phyloP scores from a whole-genome alignment of 1,140 invertebrate species.

The Drosophila busckii region DNA sequence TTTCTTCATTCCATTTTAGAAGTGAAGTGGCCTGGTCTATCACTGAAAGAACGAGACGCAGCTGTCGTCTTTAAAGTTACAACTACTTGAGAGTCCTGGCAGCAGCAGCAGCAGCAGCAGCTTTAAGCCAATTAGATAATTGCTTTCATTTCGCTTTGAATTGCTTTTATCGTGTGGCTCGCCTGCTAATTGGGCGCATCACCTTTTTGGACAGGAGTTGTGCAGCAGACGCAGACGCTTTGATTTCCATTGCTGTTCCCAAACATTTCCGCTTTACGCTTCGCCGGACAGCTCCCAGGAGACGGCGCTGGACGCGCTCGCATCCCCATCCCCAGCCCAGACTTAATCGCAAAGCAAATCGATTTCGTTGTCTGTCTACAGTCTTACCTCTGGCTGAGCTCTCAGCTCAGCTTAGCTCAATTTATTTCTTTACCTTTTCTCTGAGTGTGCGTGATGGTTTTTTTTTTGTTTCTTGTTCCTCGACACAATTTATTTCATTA shows the following conservation, averaged over 20 bases:
- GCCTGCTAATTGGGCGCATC: slow-evolving; percentile 42
- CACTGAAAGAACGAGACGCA: slow-evolving; percentile 17
- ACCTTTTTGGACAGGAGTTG: slow-evolving; percentile 32
- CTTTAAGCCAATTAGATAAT: slow-evolving; percentile 75
- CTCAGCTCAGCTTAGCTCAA: not conserved
- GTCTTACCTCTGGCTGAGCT: not conserved
- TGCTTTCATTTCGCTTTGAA: slow-evolving; percentile 61
- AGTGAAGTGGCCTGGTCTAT: too few species aligned
- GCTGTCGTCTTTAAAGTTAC: slow-evolving; percentile 4
- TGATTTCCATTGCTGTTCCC: slow-evolving; percentile 70
- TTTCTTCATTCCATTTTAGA: too few species aligned
- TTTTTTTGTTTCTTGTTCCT: slow-evolving; percentile 43
- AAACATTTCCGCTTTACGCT: slow-evolving; percentile 69
- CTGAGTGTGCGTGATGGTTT: slow-evolving; percentile 1
- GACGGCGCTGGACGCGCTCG: slow-evolving; percentile 37
- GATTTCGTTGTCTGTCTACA: slow-evolving; percentile 68
- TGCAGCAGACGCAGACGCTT: slow-evolving; percentile 27
- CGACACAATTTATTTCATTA: slow-evolving; percentile 77
- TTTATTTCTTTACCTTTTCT: slow-evolving; percentile 3
- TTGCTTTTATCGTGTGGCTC: slow-evolving; percentile 36
- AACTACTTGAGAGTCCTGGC: too few species aligned
- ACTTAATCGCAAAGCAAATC: slow-evolving; percentile 78
- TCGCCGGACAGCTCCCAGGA: slow-evolving; percentile 37
- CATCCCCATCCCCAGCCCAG: too few species aligned
- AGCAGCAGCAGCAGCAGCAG: too few species aligned